Conservation (phyloP, 2,113 vertebrate genomes). For the Ptyas mucosa region DNA sequence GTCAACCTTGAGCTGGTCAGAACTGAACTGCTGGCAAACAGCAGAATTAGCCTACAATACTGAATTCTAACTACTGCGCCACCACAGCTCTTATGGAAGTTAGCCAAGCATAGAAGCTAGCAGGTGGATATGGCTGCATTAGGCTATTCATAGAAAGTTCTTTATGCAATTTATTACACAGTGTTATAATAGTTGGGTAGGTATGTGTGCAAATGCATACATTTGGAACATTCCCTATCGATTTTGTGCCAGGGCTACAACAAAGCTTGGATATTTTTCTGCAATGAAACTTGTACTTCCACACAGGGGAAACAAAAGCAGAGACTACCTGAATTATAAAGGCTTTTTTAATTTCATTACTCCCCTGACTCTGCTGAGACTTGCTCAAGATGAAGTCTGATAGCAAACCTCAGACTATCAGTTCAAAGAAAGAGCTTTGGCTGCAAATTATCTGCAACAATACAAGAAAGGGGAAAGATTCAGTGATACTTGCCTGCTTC, state of each 20-base stretch:
- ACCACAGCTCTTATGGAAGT: neutral
- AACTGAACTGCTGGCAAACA: neutral
- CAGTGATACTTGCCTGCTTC: constrained; percentile 51
- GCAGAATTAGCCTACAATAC: neutral
- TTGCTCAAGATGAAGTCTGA: constrained; percentile 47
- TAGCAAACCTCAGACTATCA: constrained; percentile 48
- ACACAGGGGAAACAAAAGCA: constrained; percentile 27
- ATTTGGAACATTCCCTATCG: neutral
- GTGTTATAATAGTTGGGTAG: neutral
- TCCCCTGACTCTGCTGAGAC: constrained; percentile 42
- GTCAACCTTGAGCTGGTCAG: neutral
- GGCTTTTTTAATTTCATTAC: constrained; percentile 48
- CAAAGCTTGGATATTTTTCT: constrained; percentile 28
- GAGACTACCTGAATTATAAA: neutral
- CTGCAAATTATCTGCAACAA: constrained; percentile 48
- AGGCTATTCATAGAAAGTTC: neutral
- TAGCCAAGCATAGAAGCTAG: neutral
- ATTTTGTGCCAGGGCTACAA: neutral
- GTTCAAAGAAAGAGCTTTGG: constrained; percentile 53
- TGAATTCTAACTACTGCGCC: neutral
- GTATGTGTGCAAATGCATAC: neutral
- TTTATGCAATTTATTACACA: neutral
- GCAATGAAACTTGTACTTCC: constrained; percentile 32
- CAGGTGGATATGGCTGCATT: neutral
- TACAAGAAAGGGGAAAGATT: constrained; percentile 46